A percentile compares a stretch with the other conserved stretches of the same genome.
Conservation (phyloP, 2,113 vertebrate species). For the Indicator indicator region DNA sequence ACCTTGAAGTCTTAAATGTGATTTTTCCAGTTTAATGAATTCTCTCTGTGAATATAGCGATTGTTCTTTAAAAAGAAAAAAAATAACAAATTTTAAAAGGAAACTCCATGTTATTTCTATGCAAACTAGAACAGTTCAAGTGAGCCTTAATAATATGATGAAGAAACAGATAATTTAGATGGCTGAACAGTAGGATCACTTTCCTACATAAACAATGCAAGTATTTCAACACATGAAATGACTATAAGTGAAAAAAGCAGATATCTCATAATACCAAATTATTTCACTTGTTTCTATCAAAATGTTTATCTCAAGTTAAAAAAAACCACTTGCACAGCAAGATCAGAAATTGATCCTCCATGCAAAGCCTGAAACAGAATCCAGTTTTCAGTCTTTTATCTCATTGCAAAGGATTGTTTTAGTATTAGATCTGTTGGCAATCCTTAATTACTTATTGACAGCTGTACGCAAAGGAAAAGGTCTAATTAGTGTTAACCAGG, state of each 20-base stretch:
- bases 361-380: background rate
- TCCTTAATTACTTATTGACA: background rate
- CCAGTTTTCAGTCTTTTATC: background rate
- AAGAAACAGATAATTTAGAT: background rate
- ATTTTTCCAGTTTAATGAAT: slow-evolving; percentile 10
- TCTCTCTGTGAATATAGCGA: background rate
- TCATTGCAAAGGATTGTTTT: background rate
- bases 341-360: background rate
- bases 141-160: background rate
- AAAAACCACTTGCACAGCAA: background rate
- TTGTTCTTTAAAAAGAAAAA: background rate
- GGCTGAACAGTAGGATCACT: background rate
- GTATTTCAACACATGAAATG: slow-evolving; percentile 31
- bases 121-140: background rate
- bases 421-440: background rate
- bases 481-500: background rate
- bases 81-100: background rate
- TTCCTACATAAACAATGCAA: background rate
- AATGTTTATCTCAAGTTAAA: slow-evolving; percentile 5
- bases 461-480: background rate
- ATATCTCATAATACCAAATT: background rate
- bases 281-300: slow-evolving; percentile 9
- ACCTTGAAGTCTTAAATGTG: slow-evolving; percentile 32
- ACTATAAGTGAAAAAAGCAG: slow-evolving; percentile 22
- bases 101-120: background rate